Base-by-base conservation (phyloP, 30 jellyfish, hydroid and myxozoan genomes). In the Turritopsis dohrnii region DNA sequence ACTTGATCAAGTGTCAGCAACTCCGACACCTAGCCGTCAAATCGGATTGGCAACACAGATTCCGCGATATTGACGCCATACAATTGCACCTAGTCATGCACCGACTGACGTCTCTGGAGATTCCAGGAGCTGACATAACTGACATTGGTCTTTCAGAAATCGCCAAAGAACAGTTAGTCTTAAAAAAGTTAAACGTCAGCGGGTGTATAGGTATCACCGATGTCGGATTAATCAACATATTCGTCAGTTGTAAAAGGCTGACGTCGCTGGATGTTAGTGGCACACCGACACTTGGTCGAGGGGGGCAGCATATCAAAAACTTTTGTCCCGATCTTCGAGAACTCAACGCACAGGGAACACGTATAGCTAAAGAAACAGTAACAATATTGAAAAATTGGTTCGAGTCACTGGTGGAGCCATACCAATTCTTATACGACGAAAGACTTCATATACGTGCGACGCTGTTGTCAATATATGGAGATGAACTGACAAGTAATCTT, bases 131-230 rank as follows among this genome's bases (percentile, higher is more conserved):
- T 9, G 54, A n/a, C 8, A 74, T 74, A 5, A 74, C 54, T 8
- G 82, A 74, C 71, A 22, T 74, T 3, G 52, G 72, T 74, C 31
- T 74, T 19, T 25, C 54, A 8, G 54, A 74, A 74, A 25, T 74
- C 16, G 24, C 60, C 8, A 20, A 74, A 25, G 54, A 25, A 8
- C 24, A 19, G 26, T 21, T 3, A 1, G 13, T 21, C 16, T 29
- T 74, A 22, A 8, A 4, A 22, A 25, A 74, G 8, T 30, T 74
- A 25, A 9, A 74, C 31, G 20, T 74, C 28, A 22, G 54, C 54
- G 82, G 71, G 8, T 74, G 82, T 74, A 25, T 3, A 22, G 20
- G 21, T 74, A 29, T 74, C 5, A 74, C 82, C 7, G 82, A 74
- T 22, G 5, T 25, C 82, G 82, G 82, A 4, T 74, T 74, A 20